Percentiles rank a stretch among this genome's conserved stretches.
phyloP scores from a whole-genome alignment of 2,113 vertebrate genomes.

The Nestor notabilis region DNA sequence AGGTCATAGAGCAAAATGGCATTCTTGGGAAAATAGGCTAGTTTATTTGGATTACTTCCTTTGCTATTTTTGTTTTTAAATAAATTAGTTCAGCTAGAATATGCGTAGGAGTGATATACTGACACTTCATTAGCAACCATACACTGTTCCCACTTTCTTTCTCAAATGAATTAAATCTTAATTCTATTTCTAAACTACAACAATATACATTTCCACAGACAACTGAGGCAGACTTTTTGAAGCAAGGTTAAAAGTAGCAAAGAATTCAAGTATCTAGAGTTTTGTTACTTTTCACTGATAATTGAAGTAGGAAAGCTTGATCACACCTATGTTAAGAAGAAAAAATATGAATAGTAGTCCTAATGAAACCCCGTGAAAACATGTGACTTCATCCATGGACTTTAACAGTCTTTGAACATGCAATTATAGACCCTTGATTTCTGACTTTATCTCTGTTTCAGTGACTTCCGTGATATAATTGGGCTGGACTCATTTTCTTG shows the following conservation, averaged over 20 bases:
- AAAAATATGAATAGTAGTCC: neutral
- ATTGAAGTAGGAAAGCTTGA: neutral
- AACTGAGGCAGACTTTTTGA: neutral
- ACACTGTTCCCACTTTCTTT: neutral
- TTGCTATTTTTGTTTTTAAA: neutral
- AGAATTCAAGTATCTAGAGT: neutral
- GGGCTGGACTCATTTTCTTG: neutral
- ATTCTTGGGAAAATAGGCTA: neutral
- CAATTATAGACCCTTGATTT: neutral
- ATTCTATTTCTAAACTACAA: neutral
- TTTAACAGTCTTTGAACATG: neutral
- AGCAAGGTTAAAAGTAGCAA: neutral
- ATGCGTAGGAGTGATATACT: neutral
- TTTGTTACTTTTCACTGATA: neutral
- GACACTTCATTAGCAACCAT: neutral
- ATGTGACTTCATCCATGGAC: neutral
- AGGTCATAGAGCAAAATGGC: neutral
- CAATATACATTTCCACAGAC: neutral
- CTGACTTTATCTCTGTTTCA: neutral
- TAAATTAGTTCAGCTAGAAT: neutral
- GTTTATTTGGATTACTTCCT: neutral
- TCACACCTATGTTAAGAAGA: neutral
- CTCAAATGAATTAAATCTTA: neutral
- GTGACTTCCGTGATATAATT: neutral
- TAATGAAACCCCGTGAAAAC: neutral